Conservation (phyloP, 92 coral and sea anemone genomes). For the Epizoanthus illoricatus region DNA sequence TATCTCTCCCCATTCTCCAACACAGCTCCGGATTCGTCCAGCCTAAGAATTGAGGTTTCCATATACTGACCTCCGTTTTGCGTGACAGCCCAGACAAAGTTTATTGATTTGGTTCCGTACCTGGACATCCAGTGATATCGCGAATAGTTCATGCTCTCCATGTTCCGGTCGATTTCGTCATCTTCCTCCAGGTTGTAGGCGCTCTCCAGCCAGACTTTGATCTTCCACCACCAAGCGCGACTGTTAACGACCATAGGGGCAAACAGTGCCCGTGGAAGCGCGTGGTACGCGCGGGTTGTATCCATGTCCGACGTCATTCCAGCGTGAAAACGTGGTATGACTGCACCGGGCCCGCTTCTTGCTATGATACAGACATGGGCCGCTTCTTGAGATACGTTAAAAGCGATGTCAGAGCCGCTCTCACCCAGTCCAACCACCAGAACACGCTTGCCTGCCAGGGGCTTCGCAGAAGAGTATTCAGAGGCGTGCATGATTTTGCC, state of each 20-base stretch:
- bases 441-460: neutral
- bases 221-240: constrained; percentile 3
- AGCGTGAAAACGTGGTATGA: constrained; percentile 5
- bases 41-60: neutral
- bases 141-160: neutral
- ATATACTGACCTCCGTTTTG: too few relatives aligned
- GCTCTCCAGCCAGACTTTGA: constrained; percentile 2
- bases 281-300: constrained; percentile 7
- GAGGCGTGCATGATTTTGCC: constrained; percentile 20
- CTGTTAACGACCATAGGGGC: neutral
- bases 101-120: constrained; percentile 19
- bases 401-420: constrained; percentile 24
- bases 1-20: too few relatives aligned
- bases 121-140: constrained; percentile 19
- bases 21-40: constrained; percentile 22
- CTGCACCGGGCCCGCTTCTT: neutral
- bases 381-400: too few relatives aligned
- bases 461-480: neutral
- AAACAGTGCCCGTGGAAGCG: neutral
- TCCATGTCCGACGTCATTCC: constrained; percentile 25
- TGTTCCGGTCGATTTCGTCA: neutral
- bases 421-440: constrained; percentile 19
- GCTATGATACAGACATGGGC: too few relatives aligned
- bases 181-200: too few relatives aligned
- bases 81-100: constrained; percentile 3